These are phyloP conservation scores for Perithous albicinctus DNA, from an alignment of 2,888 invertebrate species.

Conservation along the genomic window DNA sequence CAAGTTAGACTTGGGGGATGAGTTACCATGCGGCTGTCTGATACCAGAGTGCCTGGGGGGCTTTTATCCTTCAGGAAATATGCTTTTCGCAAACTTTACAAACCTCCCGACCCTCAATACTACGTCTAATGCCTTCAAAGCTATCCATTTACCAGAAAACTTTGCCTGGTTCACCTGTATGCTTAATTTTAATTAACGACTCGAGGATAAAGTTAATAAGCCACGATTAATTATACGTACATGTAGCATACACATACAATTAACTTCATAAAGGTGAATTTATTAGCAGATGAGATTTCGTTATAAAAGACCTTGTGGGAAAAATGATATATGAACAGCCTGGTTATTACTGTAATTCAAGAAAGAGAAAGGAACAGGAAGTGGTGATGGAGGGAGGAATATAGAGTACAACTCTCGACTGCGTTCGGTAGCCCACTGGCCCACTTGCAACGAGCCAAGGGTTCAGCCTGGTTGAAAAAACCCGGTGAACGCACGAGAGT, in stretches of 20 bases:
- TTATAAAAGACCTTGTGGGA: background rate
- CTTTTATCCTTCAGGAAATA: slow-evolving; percentile 73
- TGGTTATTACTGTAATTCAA: background rate
- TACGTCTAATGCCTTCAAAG: slow-evolving; percentile 44
- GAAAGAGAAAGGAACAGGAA: slow-evolving; percentile 4
- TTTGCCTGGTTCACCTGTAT: slow-evolving; percentile 35
- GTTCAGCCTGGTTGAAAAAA: slow-evolving; percentile 31
- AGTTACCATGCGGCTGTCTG: slow-evolving; percentile 74
- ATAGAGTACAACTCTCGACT: slow-evolving; percentile 62
- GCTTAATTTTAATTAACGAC: slow-evolving; percentile 50
- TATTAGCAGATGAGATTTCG: background rate
- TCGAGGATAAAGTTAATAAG: slow-evolving; percentile 14
- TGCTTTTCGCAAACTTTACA: slow-evolving; percentile 72
- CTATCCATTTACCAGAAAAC: slow-evolving; percentile 44
- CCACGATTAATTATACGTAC: slow-evolving; percentile 40
- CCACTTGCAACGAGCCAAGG: slow-evolving; percentile 73
- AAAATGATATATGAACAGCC: background rate
- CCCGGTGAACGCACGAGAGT: slow-evolving; percentile 60
- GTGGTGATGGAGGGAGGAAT: slow-evolving; percentile 30
- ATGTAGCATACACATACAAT: background rate
- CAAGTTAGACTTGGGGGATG: slow-evolving; percentile 77
- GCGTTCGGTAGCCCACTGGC: slow-evolving; percentile 79
- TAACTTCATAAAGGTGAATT: slow-evolving; percentile 16
- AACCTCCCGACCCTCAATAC: slow-evolving; percentile 14
- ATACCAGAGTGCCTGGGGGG: slow-evolving; percentile 44